These are phyloP conservation scores for Acrocephalus kingi DNA, from an alignment of 2,113 vertebrate genomes.

Conservation along the genomic window DNA sequence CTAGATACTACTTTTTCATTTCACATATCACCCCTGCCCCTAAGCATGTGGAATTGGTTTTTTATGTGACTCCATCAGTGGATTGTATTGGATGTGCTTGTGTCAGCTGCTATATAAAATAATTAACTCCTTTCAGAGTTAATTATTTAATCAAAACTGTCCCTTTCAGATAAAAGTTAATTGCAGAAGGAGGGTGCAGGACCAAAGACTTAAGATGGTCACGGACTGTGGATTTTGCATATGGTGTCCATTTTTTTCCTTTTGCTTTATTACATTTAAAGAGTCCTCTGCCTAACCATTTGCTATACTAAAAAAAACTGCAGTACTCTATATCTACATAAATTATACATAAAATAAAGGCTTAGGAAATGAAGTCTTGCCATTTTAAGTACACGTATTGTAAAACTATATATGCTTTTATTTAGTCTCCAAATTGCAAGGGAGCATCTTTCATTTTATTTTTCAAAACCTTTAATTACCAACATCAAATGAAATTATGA, in stretches of 20 bases:
- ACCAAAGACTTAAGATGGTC: not conserved
- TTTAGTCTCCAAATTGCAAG: not conserved
- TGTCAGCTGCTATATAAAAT: not conserved
- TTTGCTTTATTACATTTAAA: slow-evolving; percentile 14
- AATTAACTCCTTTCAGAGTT: not conserved
- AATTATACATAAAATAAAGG: slow-evolving; percentile 28
- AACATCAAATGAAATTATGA: slow-evolving; percentile 39
- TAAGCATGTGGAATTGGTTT: not conserved
- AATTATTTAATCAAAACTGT: not conserved
- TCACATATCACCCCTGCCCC: not conserved
- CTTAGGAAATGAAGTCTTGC: not conserved
- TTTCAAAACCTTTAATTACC: slow-evolving; percentile 47
- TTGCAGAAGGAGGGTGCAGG: not conserved
- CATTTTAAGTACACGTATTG: not conserved
- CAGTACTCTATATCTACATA: not conserved
- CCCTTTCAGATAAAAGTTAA: not conserved
- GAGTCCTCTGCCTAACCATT: not conserved
- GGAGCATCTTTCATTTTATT: slow-evolving; percentile 14
- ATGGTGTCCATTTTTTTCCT: not conserved
- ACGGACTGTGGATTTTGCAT: not conserved
- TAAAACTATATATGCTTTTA: slow-evolving; percentile 12
- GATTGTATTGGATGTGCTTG: not conserved
- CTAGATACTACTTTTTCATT: not conserved
- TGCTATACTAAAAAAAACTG: not conserved
- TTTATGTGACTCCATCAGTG: not conserved